phyloP scores from a whole-genome alignment of 2,797 vertebrate genomes.

The Cryptoprocta ferox region DNA sequence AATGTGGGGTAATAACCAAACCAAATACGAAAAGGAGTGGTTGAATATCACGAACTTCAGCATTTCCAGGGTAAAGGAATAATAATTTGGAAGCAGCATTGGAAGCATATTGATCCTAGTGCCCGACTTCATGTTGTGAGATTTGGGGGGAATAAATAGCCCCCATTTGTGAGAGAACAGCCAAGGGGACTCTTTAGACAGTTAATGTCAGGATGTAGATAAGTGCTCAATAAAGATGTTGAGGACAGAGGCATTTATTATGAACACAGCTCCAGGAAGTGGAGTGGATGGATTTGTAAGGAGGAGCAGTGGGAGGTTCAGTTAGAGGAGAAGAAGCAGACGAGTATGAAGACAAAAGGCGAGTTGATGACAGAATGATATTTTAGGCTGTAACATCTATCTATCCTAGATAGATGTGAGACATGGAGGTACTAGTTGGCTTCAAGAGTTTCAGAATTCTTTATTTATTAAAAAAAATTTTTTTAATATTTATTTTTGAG shows the following conservation, averaged over 20 bases:
- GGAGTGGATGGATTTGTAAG: not conserved
- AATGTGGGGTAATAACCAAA: not conserved
- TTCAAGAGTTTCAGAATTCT: not conserved
- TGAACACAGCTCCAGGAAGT: constrained; percentile 8
- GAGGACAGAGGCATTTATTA: not conserved
- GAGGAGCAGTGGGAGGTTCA: not conserved
- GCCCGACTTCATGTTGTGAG: not conserved
- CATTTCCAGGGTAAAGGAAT: not conserved
- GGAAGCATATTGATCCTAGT: not conserved
- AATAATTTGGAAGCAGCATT: not conserved
- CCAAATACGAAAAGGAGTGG: not conserved
- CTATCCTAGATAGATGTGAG: too few relatives aligned
- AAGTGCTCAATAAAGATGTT: not conserved
- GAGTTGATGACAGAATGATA: not conserved
- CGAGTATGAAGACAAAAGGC: not conserved
- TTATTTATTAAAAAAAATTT: too few relatives aligned
- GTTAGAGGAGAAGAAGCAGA: not conserved
- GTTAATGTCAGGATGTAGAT: not conserved
- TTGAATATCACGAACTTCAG: not conserved
- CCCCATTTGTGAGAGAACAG: not conserved
- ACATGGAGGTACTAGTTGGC: not conserved
- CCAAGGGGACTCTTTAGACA: not conserved
- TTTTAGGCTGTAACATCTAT: constrained; percentile 19
- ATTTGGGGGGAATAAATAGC: not conserved
- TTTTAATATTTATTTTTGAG: too few relatives aligned